Conservation (phyloP, 2,797 vertebrate genomes). For the Phalanger gymnotis region DNA sequence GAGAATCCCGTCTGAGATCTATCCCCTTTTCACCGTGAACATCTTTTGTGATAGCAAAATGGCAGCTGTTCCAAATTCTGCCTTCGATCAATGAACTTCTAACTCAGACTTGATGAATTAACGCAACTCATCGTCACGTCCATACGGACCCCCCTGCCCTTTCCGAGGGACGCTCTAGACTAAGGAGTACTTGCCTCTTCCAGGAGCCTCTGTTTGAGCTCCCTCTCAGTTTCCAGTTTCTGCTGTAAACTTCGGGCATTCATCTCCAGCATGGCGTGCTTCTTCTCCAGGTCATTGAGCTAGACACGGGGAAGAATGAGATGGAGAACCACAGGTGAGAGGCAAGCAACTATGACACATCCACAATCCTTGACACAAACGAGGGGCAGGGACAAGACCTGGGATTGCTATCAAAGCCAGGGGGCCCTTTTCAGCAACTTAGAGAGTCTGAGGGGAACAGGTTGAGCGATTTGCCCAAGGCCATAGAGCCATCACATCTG, state of each 20-base stretch:
- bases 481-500: neutral
- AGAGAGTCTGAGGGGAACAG: neutral
- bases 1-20: neutral
- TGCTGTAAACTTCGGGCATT: slow-evolving; percentile 97
- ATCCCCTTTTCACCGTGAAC: neutral
- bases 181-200: slow-evolving; percentile 90
- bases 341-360: neutral
- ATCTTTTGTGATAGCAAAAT: neutral
- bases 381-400: neutral
- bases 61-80: slow-evolving; percentile 3
- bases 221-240: slow-evolving; percentile 97
- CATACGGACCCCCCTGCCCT: neutral
- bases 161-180: neutral
- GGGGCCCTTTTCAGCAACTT: neutral
- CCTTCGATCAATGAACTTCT: neutral
- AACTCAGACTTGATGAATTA: neutral
- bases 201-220: slow-evolving; percentile 97
- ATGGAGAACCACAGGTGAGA: slow-evolving; percentile 6
- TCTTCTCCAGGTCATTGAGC: slow-evolving; percentile 99
- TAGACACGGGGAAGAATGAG: slow-evolving; percentile 74
- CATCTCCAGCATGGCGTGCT: slow-evolving; percentile 99
- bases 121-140: neutral
- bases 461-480: neutral
- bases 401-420: neutral
- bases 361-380: slow-evolving; percentile 15